Percentiles rank a stretch among this genome's conserved stretches.
These are phyloP conservation scores for Epinotia demarniana DNA, from an alignment of 2,888 invertebrate genomes.

Conservation along the genomic window DNA sequence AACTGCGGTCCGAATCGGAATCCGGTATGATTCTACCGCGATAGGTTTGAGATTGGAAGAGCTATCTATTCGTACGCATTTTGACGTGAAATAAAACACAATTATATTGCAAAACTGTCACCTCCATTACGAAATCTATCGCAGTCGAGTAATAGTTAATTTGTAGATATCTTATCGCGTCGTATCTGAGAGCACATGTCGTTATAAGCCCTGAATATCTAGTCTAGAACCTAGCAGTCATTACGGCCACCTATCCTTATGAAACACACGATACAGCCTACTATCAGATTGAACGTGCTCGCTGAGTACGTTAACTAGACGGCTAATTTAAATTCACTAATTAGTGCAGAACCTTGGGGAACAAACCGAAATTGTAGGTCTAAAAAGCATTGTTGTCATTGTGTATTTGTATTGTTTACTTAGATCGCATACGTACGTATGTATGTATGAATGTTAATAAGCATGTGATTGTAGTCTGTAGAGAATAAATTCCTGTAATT, in stretches of 20 bases:
- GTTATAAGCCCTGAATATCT: not conserved
- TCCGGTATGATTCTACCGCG: too few relatives aligned
- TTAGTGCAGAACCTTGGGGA: conserved; percentile 41
- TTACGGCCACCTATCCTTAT: conserved; percentile 13
- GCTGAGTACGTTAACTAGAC: conserved; percentile 37
- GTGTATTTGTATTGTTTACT: not conserved
- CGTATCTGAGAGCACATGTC: too few relatives aligned
- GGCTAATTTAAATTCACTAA: conserved; percentile 44
- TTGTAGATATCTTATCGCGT: too few relatives aligned
- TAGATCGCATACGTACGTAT: not conserved
- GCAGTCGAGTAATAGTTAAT: too few relatives aligned
- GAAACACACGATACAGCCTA: conserved; percentile 17
- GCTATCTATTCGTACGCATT: too few relatives aligned
- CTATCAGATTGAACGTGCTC: conserved; percentile 43
- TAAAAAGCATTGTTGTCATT: conserved; percentile 3
- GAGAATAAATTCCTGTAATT: too few relatives aligned
- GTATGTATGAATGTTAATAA: not conserved
- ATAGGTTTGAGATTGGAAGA: too few relatives aligned
- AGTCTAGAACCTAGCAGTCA: conserved; percentile 9
- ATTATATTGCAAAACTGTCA: too few relatives aligned
- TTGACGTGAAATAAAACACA: too few relatives aligned
- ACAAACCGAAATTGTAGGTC: conserved; percentile 29
- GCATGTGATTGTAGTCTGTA: too few relatives aligned
- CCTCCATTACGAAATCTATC: too few relatives aligned
- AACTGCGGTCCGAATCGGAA: too few relatives aligned